phyloP scores from a whole-genome alignment of 1,140 invertebrate genomes.

The Papilio helenus region DNA sequence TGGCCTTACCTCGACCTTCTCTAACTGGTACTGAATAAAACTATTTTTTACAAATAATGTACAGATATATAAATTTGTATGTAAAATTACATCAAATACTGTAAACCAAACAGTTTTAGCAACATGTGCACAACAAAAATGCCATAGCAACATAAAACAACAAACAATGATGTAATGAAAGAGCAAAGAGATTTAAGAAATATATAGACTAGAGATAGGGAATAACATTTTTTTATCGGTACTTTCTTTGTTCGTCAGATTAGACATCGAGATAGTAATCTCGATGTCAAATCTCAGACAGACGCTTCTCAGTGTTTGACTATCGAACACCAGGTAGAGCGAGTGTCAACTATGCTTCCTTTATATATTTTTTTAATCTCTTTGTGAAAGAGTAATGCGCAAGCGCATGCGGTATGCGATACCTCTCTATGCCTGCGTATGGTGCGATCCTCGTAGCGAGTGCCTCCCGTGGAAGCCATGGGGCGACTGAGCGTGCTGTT shows the following conservation, averaged over 20 bases:
- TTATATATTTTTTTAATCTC: no score
- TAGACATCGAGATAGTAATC: no score
- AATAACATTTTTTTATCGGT: no score
- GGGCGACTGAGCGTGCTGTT: constrained; percentile 97
- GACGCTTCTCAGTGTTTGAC: no score
- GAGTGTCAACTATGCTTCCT: no score
- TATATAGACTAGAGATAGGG: no score
- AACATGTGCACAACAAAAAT: not conserved
- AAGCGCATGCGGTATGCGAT: not conserved
- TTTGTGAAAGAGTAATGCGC: not conserved
- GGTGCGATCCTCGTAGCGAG: constrained; percentile 95
- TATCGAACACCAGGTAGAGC: not conserved
- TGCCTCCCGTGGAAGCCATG: constrained; percentile 96
- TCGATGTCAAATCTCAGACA: no score
- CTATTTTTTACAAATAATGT: not conserved
- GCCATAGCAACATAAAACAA: not conserved
- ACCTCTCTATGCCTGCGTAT: constrained; percentile 87
- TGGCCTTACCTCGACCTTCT: no score
- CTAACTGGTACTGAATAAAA: not conserved
- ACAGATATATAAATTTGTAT: not conserved
- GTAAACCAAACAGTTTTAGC: not conserved
- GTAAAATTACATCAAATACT: not conserved
- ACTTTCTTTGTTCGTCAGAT: no score
- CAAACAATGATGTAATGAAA: not conserved
- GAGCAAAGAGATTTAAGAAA: no score